Conservation (phyloP, 2,888 invertebrate genomes). For the Trissoscelio sp. region DNA sequence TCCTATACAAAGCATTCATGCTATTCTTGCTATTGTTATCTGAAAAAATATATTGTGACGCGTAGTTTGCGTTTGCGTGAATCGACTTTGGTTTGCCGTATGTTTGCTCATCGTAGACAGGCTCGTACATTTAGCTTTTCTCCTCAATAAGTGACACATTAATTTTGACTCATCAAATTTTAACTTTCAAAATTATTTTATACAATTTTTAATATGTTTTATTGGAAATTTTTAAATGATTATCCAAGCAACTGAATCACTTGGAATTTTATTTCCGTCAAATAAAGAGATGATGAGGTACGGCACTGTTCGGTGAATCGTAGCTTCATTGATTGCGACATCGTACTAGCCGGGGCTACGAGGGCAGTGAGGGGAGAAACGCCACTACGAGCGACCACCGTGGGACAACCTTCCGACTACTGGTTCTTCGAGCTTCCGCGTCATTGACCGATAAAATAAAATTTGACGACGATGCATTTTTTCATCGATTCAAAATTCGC, state of each 20-base stretch:
- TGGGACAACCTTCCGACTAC: slow-evolving; percentile 56
- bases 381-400: slow-evolving; percentile 40
- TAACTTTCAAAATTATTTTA: neutral
- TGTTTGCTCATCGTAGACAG: slow-evolving; percentile 8
- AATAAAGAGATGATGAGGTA: slow-evolving; percentile 57
- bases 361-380: slow-evolving; percentile 51
- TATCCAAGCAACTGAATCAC: too few species aligned
- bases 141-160: neutral
- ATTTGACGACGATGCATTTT: slow-evolving; percentile 44
- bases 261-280: neutral
- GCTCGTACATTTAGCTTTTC: neutral
- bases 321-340: slow-evolving; percentile 82
- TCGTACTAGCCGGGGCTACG: slow-evolving; percentile 76
- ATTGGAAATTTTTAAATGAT: too few species aligned
- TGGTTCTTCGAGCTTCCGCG: slow-evolving; percentile 48
- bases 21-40: neutral
- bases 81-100: slow-evolving; percentile 14
- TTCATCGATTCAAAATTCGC: slow-evolving; percentile 18
- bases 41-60: slow-evolving; percentile 4
- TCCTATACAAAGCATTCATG: neutral
- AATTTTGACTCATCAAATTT: neutral
- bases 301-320: slow-evolving; percentile 80
- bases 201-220: too few species aligned
- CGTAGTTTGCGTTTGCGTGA: slow-evolving; percentile 39
- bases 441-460: slow-evolving; percentile 63